Base-by-base conservation (phyloP, 2,113 vertebrate species). In the Siniperca knerii region DNA sequence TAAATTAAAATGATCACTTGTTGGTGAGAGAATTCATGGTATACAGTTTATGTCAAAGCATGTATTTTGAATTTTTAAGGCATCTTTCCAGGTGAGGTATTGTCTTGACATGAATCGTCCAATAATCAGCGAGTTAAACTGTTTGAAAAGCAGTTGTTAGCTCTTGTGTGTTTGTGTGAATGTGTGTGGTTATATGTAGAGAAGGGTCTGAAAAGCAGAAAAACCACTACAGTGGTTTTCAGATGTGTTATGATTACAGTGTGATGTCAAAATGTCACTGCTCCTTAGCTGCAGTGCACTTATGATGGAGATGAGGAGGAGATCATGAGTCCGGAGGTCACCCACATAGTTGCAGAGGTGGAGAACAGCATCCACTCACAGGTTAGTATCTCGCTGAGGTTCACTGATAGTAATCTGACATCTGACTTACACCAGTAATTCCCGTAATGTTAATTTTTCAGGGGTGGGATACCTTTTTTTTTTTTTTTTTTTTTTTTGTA, bases 231-330 rank as follows among this genome's bases (percentile, higher is more conserved):
- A 29, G 50, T 13, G 2, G 42, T 8, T 44, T 44, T 10, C 42
- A 25, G 25, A 48, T 11, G 11, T 52, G 46, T 23, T 15, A 20
- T 13, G n/a, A 66, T 37, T 23, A 57, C 18, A 23, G 4, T 10
- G 23, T 8, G 0, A 25, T 67, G 29, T 71, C 1, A 72, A 55
- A 84, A 33, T n/a, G 40, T 52, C 12, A 75, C 2, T 18, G 6
- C 21, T 89, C 95, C 95, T 96, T 96, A 95, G 86, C 90, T 62
- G 20, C 72, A 8, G 29, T 40, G 65, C 77, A 96, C 95, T 4
- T 96, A 96, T 93, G 94, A 96, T 12, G 96, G 96, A 8, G 94
- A 96, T 11, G 95, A 96, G 54, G 95, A 95, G 65, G 93, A 95
- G 35, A 3, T 93, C 42, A 94, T 96, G 96, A 93, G 93, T 76